Evolutionary conservation across 2,888 invertebrate genomes (phyloP).

Genomic region (Aromia moschata): DNA sequence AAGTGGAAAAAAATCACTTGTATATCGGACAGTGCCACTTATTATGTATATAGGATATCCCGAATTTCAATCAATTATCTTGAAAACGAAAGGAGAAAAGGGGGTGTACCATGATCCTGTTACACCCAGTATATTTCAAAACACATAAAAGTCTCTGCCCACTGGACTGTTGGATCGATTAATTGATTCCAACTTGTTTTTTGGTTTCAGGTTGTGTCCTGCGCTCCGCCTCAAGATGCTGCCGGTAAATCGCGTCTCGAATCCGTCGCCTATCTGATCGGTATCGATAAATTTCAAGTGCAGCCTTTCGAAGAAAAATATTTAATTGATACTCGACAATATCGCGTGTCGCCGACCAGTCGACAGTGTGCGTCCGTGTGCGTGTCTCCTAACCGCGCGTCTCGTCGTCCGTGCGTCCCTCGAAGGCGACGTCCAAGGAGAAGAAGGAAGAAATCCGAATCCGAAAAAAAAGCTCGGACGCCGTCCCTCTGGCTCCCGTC

Average conservation of each 20-base stretch:
- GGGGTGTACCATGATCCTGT: too few relatives aligned
- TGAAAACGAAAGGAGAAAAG: too few relatives aligned
- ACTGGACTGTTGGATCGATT: too few relatives aligned
- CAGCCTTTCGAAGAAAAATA: constrained; percentile 18
- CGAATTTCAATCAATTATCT: too few relatives aligned
- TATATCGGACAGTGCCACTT: too few relatives aligned
- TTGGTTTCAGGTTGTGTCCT: constrained; percentile 27
- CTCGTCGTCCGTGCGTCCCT: constrained; percentile 17
- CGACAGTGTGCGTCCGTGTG: constrained; percentile 18
- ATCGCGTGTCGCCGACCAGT: constrained; percentile 7
- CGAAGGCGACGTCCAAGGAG: too few relatives aligned
- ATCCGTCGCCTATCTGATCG: constrained; percentile 22
- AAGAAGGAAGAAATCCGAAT: constrained; percentile 11
- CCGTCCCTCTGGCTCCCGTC: constrained; percentile 31
- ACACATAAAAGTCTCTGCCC: too few relatives aligned
- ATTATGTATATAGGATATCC: too few relatives aligned
- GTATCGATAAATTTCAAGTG: constrained; percentile 36
- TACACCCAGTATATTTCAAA: too few relatives aligned
- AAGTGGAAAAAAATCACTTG: too few relatives aligned
- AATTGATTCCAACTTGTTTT: too few relatives aligned
- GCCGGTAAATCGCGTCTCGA: constrained; percentile 20
- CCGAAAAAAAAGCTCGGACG: constrained; percentile 11
- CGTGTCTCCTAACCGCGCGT: constrained; percentile 17
- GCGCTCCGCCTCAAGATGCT: too few relatives aligned
- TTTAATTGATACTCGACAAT: constrained; percentile 14